Percentiles rank a stretch among this genome's conserved stretches.
These are phyloP conservation scores for Rana temporaria DNA, from an alignment of 2,113 vertebrate genomes.

Conservation along the genomic window DNA sequence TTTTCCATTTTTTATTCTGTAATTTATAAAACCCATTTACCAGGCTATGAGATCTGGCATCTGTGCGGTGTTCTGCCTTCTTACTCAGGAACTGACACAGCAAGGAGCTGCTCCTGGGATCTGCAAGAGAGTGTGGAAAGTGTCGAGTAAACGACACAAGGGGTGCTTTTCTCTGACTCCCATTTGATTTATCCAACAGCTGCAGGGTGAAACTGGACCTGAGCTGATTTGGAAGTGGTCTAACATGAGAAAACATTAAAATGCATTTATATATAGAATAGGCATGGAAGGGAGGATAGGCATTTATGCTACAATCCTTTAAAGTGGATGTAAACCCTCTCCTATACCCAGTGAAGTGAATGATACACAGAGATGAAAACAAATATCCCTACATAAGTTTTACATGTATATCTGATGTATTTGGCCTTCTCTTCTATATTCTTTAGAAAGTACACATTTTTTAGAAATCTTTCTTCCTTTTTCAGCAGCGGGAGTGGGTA, in stretches of 20 bases:
- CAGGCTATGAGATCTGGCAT: constrained; percentile 52
- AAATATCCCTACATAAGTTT: too few species aligned
- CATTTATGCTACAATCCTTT: not conserved
- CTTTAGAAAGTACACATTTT: too few species aligned
- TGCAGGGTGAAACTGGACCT: constrained; percentile 45
- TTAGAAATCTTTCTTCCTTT: too few species aligned
- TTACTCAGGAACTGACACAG: constrained; percentile 3
- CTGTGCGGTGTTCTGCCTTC: not conserved
- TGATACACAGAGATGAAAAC: too few species aligned
- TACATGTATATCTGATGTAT: too few species aligned
- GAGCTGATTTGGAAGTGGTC: not conserved
- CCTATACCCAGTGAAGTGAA: too few species aligned
- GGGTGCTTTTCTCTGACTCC: not conserved
- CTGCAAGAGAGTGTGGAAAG: not conserved
- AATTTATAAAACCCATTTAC: constrained; percentile 27
- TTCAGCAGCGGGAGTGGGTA: too few species aligned
- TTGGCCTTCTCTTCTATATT: too few species aligned
- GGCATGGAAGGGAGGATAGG: not conserved
- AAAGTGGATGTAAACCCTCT: too few species aligned
- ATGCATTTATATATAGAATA: constrained; percentile 35
- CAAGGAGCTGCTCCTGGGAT: constrained; percentile 20
- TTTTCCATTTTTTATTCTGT: not conserved
- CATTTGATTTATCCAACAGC: constrained; percentile 46
- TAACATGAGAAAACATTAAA: constrained; percentile 41
- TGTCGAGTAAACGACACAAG: not conserved